These are phyloP conservation scores for Notothenia rossii DNA, from an alignment of 2,113 vertebrate species.

Conservation along the genomic window DNA sequence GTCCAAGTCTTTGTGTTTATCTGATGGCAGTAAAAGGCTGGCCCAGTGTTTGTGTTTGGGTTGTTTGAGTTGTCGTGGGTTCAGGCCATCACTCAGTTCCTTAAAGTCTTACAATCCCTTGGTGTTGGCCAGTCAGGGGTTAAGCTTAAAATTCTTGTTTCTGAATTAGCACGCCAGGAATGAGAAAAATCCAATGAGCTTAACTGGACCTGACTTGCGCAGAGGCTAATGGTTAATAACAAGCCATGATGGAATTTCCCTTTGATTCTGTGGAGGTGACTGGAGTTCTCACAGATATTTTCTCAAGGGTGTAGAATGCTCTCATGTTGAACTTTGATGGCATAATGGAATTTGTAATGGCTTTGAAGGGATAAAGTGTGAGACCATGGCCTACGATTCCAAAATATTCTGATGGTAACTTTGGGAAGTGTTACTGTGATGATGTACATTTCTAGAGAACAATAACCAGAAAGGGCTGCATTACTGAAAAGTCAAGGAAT, in stretches of 20 bases:
- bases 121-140: conserved; percentile 37
- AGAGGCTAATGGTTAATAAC: conserved; percentile 65
- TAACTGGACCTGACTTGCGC: conserved; percentile 70
- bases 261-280: conserved; percentile 53
- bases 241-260: conserved; percentile 60
- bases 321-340: conserved; percentile 34
- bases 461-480: background rate
- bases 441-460: background rate
- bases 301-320: conserved; percentile 42
- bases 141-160: conserved; percentile 56
- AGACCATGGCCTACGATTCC: background rate
- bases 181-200: conserved; percentile 68
- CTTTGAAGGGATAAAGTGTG: conserved; percentile 11
- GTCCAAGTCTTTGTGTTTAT: conserved; percentile 57
- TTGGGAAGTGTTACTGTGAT: background rate
- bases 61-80: conserved; percentile 47
- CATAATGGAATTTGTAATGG: conserved; percentile 55
- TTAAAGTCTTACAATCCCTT: conserved; percentile 22
- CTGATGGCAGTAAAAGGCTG: conserved; percentile 61
- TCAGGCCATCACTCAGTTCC: conserved; percentile 28
- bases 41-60: conserved; percentile 56
- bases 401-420: background rate
- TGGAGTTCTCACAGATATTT: conserved; percentile 40
- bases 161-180: conserved; percentile 68
- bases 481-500: background rate